Conservation (phyloP, 1,140 invertebrate genomes). For the Heliconius himera region DNA sequence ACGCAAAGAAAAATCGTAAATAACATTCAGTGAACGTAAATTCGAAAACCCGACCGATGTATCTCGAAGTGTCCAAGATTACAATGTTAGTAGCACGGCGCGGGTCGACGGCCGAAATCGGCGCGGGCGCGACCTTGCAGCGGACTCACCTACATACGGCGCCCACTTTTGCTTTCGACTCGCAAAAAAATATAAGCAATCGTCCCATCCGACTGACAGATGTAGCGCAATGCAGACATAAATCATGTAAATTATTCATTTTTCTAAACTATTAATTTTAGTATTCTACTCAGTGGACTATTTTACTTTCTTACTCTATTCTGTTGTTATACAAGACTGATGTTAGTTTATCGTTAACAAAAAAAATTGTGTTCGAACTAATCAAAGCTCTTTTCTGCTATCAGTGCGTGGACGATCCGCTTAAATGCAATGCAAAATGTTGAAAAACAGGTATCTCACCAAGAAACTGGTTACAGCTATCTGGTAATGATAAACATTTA, state of each 20-base stretch:
- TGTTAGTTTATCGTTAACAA: background rate
- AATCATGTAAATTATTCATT: background rate
- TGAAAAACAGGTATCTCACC: background rate
- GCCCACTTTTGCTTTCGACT: slow-evolving; percentile 77
- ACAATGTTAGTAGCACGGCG: slow-evolving; percentile 42
- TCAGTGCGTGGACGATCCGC: background rate
- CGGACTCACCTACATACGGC: slow-evolving; percentile 76
- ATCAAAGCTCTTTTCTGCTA: background rate
- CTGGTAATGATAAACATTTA: slow-evolving; percentile 6
- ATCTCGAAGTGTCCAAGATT: slow-evolving; percentile 35
- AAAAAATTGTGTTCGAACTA: background rate
- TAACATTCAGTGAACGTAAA: slow-evolving; percentile 16
- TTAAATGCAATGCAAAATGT: slow-evolving; percentile 10
- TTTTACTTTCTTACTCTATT: too few species aligned
- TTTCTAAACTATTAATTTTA: background rate
- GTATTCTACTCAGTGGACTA: background rate
- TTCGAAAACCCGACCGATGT: slow-evolving; percentile 26
- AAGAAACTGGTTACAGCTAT: slow-evolving; percentile 4
- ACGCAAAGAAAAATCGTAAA: background rate
- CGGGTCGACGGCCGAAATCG: slow-evolving; percentile 73
- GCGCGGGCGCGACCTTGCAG: slow-evolving; percentile 74
- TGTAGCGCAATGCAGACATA: slow-evolving; percentile 1
- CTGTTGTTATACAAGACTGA: background rate
- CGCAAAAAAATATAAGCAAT: slow-evolving; percentile 67
- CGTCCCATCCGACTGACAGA: slow-evolving; percentile 15